Evolutionary conservation across 23 tunicate genomes (phyloP).

Genomic region (Oikopleura dioica): DNA sequence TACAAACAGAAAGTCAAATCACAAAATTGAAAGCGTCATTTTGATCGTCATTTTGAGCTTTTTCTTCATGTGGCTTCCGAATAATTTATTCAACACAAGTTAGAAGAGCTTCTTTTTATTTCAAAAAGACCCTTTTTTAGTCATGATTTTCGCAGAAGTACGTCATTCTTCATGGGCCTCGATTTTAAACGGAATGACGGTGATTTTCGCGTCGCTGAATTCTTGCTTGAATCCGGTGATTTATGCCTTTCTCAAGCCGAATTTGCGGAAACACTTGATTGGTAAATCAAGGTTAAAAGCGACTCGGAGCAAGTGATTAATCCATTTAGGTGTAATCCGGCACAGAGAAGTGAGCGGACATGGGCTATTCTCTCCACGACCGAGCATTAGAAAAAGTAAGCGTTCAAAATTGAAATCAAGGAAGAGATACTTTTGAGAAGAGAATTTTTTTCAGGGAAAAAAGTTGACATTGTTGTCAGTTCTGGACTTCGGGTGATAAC

Average conservation of each 20-base stretch:
- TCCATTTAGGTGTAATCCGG: no score
- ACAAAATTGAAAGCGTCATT: neutral
- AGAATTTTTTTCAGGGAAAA: no score
- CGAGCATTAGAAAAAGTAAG: no score
- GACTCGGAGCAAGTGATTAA: no score
- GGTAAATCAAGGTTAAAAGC: no score
- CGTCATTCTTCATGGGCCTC: neutral
- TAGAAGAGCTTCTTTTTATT: neutral
- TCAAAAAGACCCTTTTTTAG: neutral
- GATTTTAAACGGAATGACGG: neutral
- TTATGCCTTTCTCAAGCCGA: neutral
- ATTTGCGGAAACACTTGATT: neutral
- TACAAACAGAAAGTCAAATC: neutral
- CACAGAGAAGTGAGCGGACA: no score
- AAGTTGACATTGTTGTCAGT: no score
- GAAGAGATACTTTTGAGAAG: no score
- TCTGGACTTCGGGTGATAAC: no score
- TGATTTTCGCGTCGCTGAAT: neutral
- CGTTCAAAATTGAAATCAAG: no score
- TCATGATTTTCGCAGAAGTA: neutral
- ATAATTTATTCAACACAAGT: neutral
- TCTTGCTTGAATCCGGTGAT: neutral
- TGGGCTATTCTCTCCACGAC: no score
- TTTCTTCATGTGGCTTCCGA: neutral
- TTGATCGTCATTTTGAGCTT: neutral